Percentiles rank a stretch among this genome's conserved stretches.
These are phyloP conservation scores for Hetaerina americana DNA, from an alignment of 1,140 invertebrate species.

Conservation along the genomic window DNA sequence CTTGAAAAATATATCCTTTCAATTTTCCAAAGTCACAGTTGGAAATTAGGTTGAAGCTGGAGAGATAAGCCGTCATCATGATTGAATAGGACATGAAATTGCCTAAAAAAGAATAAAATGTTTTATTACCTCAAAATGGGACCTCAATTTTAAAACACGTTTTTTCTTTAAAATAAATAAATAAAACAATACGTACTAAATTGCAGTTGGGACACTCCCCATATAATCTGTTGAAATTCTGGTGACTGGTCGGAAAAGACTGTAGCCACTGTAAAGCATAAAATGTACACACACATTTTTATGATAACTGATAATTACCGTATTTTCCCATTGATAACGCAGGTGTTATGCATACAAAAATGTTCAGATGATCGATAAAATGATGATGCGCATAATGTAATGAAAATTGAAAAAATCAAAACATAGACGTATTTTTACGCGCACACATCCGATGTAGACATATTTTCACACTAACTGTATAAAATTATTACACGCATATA, in stretches of 20 bases:
- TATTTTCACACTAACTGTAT: too few relatives aligned
- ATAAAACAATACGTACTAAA: constrained; percentile 16
- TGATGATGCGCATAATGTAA: too few relatives aligned
- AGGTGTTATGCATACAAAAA: too few relatives aligned
- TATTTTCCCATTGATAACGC: too few relatives aligned
- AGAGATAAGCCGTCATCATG: too few relatives aligned
- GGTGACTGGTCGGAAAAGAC: constrained; percentile 23
- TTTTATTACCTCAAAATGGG: constrained; percentile 15
- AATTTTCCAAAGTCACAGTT: too few relatives aligned
- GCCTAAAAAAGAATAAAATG: constrained; percentile 13
- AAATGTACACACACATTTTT: constrained; percentile 5
- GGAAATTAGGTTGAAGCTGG: too few relatives aligned
- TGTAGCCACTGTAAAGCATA: constrained; percentile 30
- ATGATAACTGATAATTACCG: not conserved
- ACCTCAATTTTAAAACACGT: constrained; percentile 11
- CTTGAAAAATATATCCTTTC: not conserved
- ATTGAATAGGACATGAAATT: constrained; percentile 1
- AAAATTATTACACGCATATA: too few relatives aligned
- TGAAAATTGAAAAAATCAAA: too few relatives aligned
- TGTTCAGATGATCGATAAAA: too few relatives aligned
- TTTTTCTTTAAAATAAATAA: constrained; percentile 4
- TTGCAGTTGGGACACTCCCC: constrained; percentile 29
- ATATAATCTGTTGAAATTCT: constrained; percentile 27
- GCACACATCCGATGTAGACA: too few relatives aligned
- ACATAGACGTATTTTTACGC: too few relatives aligned